phyloP scores from a whole-genome alignment of 1,140 invertebrate species.

The Scaptomyza pallida region DNA sequence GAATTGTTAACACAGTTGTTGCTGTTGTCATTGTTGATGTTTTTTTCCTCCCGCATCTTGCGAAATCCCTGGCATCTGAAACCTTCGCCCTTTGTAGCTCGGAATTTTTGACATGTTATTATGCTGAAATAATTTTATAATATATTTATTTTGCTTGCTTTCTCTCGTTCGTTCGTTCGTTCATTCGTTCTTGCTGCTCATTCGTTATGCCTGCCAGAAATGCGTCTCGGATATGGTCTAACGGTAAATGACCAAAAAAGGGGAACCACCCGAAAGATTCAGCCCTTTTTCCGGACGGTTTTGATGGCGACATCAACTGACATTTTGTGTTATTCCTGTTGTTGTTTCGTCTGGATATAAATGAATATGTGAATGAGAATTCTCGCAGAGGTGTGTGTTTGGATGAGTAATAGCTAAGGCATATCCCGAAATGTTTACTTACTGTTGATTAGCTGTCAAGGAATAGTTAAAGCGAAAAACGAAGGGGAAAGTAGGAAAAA shows the following conservation, averaged over 20 bases:
- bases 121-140: constrained; percentile 82
- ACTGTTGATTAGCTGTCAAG: neutral
- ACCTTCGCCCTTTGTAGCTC: constrained; percentile 23
- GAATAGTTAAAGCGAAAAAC: neutral
- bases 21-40: too few species aligned
- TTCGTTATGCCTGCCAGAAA: constrained; percentile 66
- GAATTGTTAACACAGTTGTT: constrained; percentile 36
- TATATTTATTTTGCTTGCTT: constrained; percentile 75
- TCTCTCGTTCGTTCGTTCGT: constrained; percentile 8
- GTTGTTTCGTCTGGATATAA: constrained; percentile 21
- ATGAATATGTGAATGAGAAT: constrained; percentile 1
- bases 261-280: too few species aligned
- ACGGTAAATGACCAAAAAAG: constrained; percentile 11
- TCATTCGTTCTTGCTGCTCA: constrained; percentile 20
- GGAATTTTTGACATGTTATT: constrained; percentile 72
- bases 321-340: constrained; percentile 67
- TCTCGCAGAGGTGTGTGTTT: constrained; percentile 6
- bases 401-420: constrained; percentile 29
- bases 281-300: constrained; percentile 49
- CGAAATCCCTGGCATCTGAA: neutral
- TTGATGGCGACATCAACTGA: constrained; percentile 65
- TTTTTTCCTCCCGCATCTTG: constrained; percentile 20
- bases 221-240: constrained; percentile 44
- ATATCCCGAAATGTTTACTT: neutral
- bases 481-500: too few species aligned